Evolutionary conservation across 2,113 vertebrate species (phyloP), one percentile per base, ranked within the genome.

Genomic region (Cairina moschata): DNA sequence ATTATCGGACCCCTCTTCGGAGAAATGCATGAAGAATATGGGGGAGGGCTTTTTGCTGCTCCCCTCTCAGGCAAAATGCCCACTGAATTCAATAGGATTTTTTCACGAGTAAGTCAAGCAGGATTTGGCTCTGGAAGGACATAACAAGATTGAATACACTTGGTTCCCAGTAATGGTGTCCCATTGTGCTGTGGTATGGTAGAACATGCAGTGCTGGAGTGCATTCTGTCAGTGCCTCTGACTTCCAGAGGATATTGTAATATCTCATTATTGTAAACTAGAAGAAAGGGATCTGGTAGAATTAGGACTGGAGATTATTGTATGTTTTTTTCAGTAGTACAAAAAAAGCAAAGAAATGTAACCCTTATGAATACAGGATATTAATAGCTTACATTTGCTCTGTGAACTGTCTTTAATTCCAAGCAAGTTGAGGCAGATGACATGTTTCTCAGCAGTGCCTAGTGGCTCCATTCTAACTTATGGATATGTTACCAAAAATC

Each of bases 81-180:
- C 81, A 79, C 59, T 91, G 62, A 95, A 97, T 95, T 94, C 88
- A 97, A 91, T 73, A 86, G 90, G 77, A 82, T 91, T 89, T 95
- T 96, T 96, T 85, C 80, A 77, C 69, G 74, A 96, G 69, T 92
- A 94, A 96, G 54, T 95, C 90, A 95, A 95, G 90, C n/a, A 94
- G 92, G 93, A 96, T 96, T 96, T 97, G 95, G 92, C 95, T 96
- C 86, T 94, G 80, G 80, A 94, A 96, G 80, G 86, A 76, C 81
- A 85, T 96, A 95, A 96, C 88, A 94, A 94, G 84, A 96, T 82
- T 96, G 96, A 93, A 88, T 68, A 94, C 81, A 93, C 92, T 96
- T 94, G 91, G 58, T 97, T 96, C 83, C 50, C 91, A 68, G 80
- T 85, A 84, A 92, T 50, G 91, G 92, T 0, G 1, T 93, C 95